A percentile compares a stretch with the other conserved stretches of the same genome.
Evolutionary conservation across 2,113 vertebrate species (phyloP).

Genomic region (Aphelocoma coerulescens): DNA sequence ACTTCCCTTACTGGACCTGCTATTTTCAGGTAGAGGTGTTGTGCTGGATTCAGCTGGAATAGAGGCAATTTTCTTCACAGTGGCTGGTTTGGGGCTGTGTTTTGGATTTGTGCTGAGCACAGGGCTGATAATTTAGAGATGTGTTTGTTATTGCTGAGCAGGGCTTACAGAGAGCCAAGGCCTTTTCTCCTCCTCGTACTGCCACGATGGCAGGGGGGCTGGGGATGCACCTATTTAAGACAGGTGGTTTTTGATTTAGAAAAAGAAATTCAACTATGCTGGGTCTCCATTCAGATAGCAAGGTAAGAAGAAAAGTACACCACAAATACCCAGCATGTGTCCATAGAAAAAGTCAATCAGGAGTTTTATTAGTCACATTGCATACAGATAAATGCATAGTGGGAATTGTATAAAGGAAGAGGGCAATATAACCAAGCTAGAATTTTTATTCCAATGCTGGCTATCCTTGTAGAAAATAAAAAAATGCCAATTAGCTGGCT

Average conservation of each 20-base stretch:
- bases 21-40: neutral
- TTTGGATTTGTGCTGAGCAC: neutral
- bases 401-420: neutral
- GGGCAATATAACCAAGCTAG: neutral
- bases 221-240: neutral
- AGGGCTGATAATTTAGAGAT: neutral
- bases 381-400: neutral
- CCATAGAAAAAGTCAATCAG: neutral
- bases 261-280: neutral
- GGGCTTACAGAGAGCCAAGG: neutral
- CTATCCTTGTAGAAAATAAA: neutral
- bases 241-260: neutral
- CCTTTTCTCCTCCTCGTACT: neutral
- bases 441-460: neutral
- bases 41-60: neutral
- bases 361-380: neutral
- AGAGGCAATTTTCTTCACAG: neutral
- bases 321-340: neutral
- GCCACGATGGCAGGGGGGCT: neutral
- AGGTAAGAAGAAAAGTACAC: neutral
- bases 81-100: neutral
- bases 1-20: neutral
- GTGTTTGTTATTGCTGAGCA: neutral
- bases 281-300: neutral
- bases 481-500: neutral